A percentile compares a stretch with the other conserved stretches of the same genome.
Evolutionary conservation across 2,113 vertebrate species (phyloP).

Genomic region (Pangasianodon hypophthalmus): DNA sequence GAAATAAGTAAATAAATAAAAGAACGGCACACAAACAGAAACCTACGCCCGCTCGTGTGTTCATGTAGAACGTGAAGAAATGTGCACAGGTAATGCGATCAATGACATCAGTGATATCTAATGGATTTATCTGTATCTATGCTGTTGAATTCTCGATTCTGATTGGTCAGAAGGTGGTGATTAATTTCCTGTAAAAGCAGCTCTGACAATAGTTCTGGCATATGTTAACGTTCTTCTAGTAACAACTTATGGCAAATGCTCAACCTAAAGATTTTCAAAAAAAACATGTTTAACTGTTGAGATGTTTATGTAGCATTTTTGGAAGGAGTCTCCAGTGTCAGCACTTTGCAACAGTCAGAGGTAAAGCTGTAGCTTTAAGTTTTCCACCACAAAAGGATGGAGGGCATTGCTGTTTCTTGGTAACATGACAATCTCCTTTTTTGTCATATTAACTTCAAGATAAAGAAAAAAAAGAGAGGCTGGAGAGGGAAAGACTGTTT

Average conservation of each 20-base stretch:
- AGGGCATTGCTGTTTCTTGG: not conserved
- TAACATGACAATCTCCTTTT: no score
- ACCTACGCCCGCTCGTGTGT: not conserved
- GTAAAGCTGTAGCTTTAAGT: not conserved
- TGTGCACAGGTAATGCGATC: not conserved
- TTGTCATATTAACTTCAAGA: not conserved
- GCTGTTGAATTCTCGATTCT: not conserved
- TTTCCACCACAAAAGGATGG: not conserved
- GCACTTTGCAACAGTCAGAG: not conserved
- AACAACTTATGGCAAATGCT: not conserved
- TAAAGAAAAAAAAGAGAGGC: not conserved
- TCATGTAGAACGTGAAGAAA: no score
- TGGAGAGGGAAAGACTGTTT: no score
- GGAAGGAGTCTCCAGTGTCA: not conserved
- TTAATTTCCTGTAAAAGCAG: not conserved
- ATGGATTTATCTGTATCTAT: not conserved
- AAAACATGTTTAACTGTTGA: not conserved
- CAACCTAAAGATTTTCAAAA: not conserved
- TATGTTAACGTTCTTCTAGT: not conserved
- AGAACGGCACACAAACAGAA: not conserved
- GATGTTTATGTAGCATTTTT: not conserved
- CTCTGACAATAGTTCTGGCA: not conserved
- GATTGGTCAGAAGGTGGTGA: not conserved
- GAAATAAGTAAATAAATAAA: constrained; percentile 26
- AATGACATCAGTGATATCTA: not conserved